Evolutionary conservation across 2,888 invertebrate species (phyloP), one percentile per base, ranked within the genome.

Genomic region (Phaedon cochleariae): DNA sequence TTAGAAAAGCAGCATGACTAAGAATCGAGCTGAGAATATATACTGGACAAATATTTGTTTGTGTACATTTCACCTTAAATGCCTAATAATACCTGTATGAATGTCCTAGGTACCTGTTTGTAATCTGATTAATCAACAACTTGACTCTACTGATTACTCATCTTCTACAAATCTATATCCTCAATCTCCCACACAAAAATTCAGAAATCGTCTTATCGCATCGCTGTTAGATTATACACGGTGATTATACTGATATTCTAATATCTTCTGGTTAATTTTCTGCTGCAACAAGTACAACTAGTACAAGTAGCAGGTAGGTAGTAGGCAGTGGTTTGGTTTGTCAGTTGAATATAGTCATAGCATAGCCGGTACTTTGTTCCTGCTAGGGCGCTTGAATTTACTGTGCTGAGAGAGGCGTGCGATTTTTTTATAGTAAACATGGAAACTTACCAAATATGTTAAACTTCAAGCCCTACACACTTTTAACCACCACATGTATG

Each of bases 401-500:
- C 9, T 10, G 34, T 29, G 29, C 4, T 29, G 29, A 29, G 5
- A 29, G 9, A 12, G 34, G 12, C 9, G 2, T 2, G 7, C 2
- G 12, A 34, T 12, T 34, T 34, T 12, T 34, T 7, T 2, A 12
- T 12, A 34, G 12, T 7, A 34, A 34, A 12, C 10, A 2, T 2
- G 10, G 10, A 34, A 55, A 75, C 78, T 76, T 71, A 78, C 78
- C 69, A 68, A 59, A 72, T 73, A 66, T 67, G 65, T 69, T 74
- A 62, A 70, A 66, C 63, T 71, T 54, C 65, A 68, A 51, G 67
- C 65, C 65, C 72, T 61, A 65, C 67, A 70, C 70, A 74, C 75
- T 75, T 73, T 74, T 74, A 76, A 75, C 76, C 76, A 77, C 78
- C 77, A 76, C 80, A 80, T 76, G 74, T 78, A 80, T 71, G 68